Evolutionary conservation across 2,888 invertebrate genomes (phyloP).

Genomic region (Operophtera brumata): DNA sequence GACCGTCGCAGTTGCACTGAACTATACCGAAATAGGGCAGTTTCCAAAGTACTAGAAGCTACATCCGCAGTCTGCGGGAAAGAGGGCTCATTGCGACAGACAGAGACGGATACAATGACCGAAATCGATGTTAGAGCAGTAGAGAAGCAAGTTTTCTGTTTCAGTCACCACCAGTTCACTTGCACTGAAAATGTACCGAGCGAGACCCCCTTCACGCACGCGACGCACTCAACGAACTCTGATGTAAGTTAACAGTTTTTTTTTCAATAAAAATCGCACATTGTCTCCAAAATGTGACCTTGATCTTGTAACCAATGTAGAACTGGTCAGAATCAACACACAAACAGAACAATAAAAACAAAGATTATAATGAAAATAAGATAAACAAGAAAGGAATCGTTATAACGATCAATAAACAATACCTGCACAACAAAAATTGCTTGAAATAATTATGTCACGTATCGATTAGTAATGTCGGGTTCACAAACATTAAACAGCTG

Average conservation of each 20-base stretch:
- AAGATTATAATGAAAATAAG: not conserved
- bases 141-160: conserved; percentile 37
- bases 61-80: conserved; percentile 65
- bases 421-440: not conserved
- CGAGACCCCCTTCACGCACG: conserved; percentile 39
- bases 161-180: conserved; percentile 55
- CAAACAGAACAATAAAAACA: not conserved
- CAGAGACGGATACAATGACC: conserved; percentile 53
- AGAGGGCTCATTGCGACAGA: conserved; percentile 55
- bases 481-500: conserved; percentile 78
- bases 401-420: not conserved
- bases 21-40: conserved; percentile 59
- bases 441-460: conserved; percentile 47
- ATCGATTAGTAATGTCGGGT: conserved; percentile 63
- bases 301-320: not conserved
- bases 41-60: conserved; percentile 41
- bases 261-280: conserved; percentile 29
- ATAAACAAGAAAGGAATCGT: not conserved
- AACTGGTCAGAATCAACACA: not conserved
- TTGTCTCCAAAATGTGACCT: not conserved
- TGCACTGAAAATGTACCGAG: conserved; percentile 65
- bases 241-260: conserved; percentile 34
- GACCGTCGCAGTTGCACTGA: conserved; percentile 42
- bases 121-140: conserved; percentile 68
- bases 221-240: conserved; percentile 49